phyloP scores from a whole-genome alignment of 2,797 vertebrate species.

The Microhierax caerulescens region DNA sequence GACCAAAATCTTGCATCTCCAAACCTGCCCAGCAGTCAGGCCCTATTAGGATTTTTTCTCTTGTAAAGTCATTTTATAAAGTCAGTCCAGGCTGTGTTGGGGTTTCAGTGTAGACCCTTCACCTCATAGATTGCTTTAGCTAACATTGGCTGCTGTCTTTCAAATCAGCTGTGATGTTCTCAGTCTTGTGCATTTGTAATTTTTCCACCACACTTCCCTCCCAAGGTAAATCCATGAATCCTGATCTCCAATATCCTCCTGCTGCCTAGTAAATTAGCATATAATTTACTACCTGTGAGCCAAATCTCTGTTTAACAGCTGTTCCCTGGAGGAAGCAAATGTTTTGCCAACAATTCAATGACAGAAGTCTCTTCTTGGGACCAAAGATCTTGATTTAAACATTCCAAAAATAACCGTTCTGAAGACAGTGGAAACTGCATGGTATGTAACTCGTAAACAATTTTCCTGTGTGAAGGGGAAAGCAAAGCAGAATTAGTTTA shows the following conservation, averaged over 20 bases:
- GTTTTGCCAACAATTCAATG: neutral
- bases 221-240: neutral
- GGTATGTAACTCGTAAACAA: neutral
- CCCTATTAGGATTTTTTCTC: neutral
- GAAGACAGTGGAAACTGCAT: neutral
- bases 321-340: neutral
- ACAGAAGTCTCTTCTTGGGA: neutral
- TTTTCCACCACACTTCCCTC: neutral
- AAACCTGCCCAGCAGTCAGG: neutral
- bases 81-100: neutral
- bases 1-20: neutral
- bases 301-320: neutral
- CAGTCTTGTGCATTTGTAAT: neutral
- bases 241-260: neutral
- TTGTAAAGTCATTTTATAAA: neutral
- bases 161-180: neutral
- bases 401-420: neutral
- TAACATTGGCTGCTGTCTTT: neutral
- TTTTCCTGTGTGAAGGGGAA: neutral
- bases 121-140: neutral
- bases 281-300: neutral
- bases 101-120: neutral
- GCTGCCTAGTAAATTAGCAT: neutral
- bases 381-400: neutral
- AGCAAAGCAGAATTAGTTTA: neutral